Evolutionary conservation across 2,888 invertebrate species (phyloP).

Genomic region (Xestia xanthographa): DNA sequence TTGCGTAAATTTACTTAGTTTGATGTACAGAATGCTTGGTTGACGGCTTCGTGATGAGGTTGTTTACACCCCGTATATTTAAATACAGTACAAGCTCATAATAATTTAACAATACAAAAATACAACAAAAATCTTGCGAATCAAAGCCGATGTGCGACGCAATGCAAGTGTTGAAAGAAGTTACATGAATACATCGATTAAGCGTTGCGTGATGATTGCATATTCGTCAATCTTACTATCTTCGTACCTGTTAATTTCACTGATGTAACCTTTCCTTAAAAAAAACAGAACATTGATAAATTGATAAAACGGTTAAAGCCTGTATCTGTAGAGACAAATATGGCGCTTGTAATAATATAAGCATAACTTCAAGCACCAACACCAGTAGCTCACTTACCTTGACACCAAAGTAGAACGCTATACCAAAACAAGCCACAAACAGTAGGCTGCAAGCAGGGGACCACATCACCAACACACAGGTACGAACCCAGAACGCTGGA

Average conservation of each 20-base stretch:
- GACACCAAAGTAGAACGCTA: conserved; percentile 38
- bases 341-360: neutral
- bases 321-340: neutral
- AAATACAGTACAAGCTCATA: neutral
- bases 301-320: neutral
- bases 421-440: conserved; percentile 42
- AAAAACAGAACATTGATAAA: neutral
- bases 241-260: neutral
- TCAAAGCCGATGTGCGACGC: conserved; percentile 21
- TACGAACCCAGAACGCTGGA: conserved; percentile 86
- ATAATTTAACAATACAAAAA: neutral
- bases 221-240: neutral
- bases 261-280: neutral
- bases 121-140: conserved; percentile 24
- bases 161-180: conserved; percentile 5
- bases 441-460: conserved; percentile 48
- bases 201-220: neutral
- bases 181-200: neutral
- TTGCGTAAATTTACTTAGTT: too few relatives aligned
- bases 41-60: too few relatives aligned
- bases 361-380: neutral
- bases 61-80: too few relatives aligned
- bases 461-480: conserved; percentile 52
- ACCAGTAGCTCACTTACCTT: conserved; percentile 42
- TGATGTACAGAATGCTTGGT: too few relatives aligned